Base-by-base conservation (phyloP, 2,888 invertebrate species). In the Parnassius smintheus region DNA sequence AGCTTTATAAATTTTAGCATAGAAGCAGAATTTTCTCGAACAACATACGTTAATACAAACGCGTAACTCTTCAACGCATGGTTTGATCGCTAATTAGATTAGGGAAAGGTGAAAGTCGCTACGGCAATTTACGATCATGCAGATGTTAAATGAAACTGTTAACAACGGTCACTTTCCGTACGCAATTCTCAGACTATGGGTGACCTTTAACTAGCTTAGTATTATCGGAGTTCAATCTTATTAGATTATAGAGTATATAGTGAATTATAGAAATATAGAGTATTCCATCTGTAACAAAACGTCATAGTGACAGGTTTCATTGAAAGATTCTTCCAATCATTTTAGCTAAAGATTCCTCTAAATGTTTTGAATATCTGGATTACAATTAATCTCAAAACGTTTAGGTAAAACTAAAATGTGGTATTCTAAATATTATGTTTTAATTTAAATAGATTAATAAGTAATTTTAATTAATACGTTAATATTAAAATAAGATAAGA, bases 71-170 rank as follows among this genome's bases (percentile, higher is more conserved):
- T 62, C 54, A 62, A 49, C 58, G 53, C 56, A 41, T 46, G 56
- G 55, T 51, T 63, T 56, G 63, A 59, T 63, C 63, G 56, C 55
- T 52, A 45, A 56, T 59, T 59, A 63, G 63, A 60, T 64, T 56
- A 64, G 56, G 64, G 46, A 56, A 64, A 64, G 60, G 59, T 64
- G 60, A 64, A 64, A 64, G 59, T 63, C 59, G 59, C 64, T 56
- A 60, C 56, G 56, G 64, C 64, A 64, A 59, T 64, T 64, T 64
- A 60, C 60, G 60, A 56, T 48, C 64, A 60, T 60, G 64, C 64
- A 64, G 60, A 64, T 64, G 64, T 60, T 56, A 48, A 63, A 64
- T 56, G 56, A 64, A 60, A 64, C 60, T 56, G 63, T 63, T 60
- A 56, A 59, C 64, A 64, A 64, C 64, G 63, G 63, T 63, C 63